Evolutionary conservation across 2,113 vertebrate genomes (phyloP).

Genomic region (Scolopax mira): DNA sequence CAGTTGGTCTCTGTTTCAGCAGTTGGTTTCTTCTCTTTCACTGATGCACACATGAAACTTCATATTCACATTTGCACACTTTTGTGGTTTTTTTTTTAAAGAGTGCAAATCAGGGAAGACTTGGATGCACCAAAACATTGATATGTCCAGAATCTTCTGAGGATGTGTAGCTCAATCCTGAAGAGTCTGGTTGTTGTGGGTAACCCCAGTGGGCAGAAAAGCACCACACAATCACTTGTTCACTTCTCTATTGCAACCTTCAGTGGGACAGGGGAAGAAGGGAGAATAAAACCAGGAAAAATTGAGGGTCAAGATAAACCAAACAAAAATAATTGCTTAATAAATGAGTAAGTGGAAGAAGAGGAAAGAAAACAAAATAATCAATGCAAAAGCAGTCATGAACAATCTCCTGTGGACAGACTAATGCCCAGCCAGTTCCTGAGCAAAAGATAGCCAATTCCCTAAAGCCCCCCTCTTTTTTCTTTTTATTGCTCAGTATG

Average conservation of each 20-base stretch:
- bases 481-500: background rate
- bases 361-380: background rate
- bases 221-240: fast-evolving
- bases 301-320: background rate
- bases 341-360: background rate
- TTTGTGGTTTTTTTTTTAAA: background rate
- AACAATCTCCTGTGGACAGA: background rate
- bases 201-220: background rate
- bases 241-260: background rate
- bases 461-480: background rate
- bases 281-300: background rate
- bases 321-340: background rate
- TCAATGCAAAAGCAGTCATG: background rate
- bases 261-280: background rate
- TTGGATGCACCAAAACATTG: background rate
- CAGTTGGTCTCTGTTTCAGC: background rate
- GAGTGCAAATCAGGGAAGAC: background rate
- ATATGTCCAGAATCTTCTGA: background rate
- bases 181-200: background rate
- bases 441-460: background rate
- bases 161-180: background rate
- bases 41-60: background rate
- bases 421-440: background rate
- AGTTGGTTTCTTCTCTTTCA: background rate
- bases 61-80: background rate